Evolutionary conservation across 2,113 vertebrate species (phyloP).

Genomic region (Clupea harengus): DNA sequence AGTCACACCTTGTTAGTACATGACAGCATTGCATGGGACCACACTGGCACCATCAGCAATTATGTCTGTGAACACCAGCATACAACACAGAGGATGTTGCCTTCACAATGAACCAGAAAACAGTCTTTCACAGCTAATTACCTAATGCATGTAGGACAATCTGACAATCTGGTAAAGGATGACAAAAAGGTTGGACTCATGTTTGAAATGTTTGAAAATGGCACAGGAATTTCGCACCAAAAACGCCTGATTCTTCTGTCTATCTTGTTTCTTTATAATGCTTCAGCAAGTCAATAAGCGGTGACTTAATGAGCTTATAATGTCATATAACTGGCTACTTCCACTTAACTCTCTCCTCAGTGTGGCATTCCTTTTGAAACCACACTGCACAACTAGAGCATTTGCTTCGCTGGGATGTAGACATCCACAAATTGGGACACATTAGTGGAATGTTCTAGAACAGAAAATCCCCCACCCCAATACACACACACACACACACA

Average conservation of each 20-base stretch:
- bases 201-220: background rate
- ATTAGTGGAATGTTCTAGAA: conserved; percentile 16
- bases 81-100: background rate
- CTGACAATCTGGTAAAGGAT: background rate
- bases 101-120: background rate
- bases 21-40: background rate
- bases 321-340: background rate
- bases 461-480: background rate
- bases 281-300: background rate
- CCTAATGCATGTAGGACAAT: background rate
- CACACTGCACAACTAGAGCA: background rate
- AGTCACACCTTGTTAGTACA: background rate
- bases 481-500: conserved; percentile 39
- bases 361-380: background rate
- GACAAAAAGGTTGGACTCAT: background rate
- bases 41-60: background rate
- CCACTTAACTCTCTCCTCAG: background rate
- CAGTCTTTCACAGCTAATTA: background rate
- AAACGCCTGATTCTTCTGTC: background rate
- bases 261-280: background rate
- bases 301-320: background rate
- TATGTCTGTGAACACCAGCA: background rate
- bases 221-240: background rate
- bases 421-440: conserved; percentile 6
- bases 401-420: background rate